These are phyloP conservation scores for Choloepus hoffmanni DNA, from an alignment of 2,113 vertebrate species.

Conservation along the genomic window DNA sequence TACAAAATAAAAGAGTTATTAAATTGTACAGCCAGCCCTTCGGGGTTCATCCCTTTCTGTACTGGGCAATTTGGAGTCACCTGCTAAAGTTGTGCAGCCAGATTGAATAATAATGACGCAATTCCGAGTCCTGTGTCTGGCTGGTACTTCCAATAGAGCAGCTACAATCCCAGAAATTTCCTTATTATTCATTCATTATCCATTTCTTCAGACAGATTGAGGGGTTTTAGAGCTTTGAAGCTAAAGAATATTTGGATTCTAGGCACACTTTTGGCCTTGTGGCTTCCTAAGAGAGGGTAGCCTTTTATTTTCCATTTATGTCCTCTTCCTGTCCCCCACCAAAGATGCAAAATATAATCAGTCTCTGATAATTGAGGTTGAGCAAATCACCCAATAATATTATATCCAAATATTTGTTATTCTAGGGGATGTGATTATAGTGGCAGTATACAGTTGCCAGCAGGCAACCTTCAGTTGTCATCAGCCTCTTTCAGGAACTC, in stretches of 20 bases:
- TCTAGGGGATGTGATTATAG: background rate
- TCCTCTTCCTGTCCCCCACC: background rate
- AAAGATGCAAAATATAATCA: background rate
- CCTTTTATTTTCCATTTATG: background rate
- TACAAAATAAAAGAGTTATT: conserved; percentile 11
- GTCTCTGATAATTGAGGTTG: background rate
- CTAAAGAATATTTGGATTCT: background rate
- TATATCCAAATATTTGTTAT: background rate
- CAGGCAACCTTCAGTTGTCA: background rate
- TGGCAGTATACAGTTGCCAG: background rate
- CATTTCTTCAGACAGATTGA: background rate
- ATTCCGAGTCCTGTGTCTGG: background rate
- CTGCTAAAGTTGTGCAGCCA: background rate
- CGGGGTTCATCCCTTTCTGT: background rate
- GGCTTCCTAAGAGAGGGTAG: background rate
- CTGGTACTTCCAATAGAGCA: background rate
- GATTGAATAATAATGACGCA: background rate
- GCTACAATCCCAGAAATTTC: background rate
- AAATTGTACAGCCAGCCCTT: background rate
- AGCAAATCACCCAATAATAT: background rate
- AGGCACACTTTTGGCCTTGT: no score
- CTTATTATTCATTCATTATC: background rate
- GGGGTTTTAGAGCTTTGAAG: background rate
- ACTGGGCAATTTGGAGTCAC: background rate
- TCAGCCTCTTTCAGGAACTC: background rate